Percentiles rank a stretch among this genome's conserved stretches.
Conservation (phyloP, 2,113 vertebrate species). For the Anas platyrhynchos region DNA sequence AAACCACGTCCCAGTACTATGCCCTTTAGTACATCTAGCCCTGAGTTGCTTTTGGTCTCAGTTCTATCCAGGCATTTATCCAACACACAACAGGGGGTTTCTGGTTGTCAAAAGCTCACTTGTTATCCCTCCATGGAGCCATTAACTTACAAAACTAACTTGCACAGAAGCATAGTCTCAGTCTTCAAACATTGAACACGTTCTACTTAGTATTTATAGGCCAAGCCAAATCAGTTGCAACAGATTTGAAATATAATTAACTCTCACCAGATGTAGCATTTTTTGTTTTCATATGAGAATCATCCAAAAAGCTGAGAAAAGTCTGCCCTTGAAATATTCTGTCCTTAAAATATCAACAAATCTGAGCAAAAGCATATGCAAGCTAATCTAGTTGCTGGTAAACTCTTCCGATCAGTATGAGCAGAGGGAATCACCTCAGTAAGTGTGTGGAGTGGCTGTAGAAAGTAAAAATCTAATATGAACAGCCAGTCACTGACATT, state of each 20-base stretch:
- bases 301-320: not conserved
- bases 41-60: not conserved
- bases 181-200: not conserved
- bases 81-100: not conserved
- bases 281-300: not conserved
- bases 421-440: not conserved
- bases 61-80: not conserved
- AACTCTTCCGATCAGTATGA: not conserved
- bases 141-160: not conserved
- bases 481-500: not conserved
- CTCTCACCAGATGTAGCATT: not conserved
- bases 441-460: not conserved
- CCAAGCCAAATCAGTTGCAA: not conserved
- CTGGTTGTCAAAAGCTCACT: not conserved
- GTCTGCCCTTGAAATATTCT: conserved; percentile 11
- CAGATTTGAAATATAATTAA: conserved; percentile 23
- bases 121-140: not conserved
- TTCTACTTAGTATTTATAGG: not conserved
- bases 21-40: not conserved
- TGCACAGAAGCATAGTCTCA: not conserved
- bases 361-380: not conserved
- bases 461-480: not conserved
- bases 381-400: not conserved
- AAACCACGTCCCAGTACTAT: not conserved
- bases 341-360: conserved; percentile 6